phyloP scores from a whole-genome alignment of 2,888 invertebrate genomes.

The Tiliacea aurago region DNA sequence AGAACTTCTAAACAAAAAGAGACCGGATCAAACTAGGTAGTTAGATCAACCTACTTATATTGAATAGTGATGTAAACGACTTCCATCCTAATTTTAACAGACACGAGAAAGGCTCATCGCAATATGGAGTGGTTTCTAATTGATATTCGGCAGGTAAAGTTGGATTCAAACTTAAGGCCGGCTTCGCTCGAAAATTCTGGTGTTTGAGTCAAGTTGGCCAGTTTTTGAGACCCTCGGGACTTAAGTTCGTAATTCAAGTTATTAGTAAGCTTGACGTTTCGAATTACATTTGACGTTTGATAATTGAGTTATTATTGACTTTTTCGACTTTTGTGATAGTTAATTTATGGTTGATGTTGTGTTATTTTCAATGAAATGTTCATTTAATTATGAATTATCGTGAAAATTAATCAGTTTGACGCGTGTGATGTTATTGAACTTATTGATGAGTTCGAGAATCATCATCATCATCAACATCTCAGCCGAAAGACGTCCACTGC shows the following conservation, averaged over 20 bases:
- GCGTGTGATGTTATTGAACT: neutral
- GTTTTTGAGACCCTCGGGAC: slow-evolving; percentile 61
- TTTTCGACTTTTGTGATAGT: slow-evolving; percentile 18
- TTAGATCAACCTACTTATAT: no score
- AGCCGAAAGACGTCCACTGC: no score
- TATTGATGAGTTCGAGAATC: neutral
- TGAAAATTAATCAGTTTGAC: neutral
- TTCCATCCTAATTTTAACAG: slow-evolving; percentile 49
- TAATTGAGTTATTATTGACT: slow-evolving; percentile 61
- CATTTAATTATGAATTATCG: neutral
- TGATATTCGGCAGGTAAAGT: slow-evolving; percentile 66
- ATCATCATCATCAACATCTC: no score
- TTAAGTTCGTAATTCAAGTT: slow-evolving; percentile 53
- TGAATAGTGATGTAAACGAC: slow-evolving; percentile 62
- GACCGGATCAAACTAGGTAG: slow-evolving; percentile 36
- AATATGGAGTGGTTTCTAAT: slow-evolving; percentile 54
- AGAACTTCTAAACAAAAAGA: slow-evolving; percentile 59
- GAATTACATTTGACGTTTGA: slow-evolving; percentile 56
- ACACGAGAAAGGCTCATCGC: slow-evolving; percentile 43
- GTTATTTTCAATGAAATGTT: slow-evolving; percentile 8
- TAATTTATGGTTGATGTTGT: neutral
- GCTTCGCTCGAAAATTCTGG: slow-evolving; percentile 38
- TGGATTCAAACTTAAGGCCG: slow-evolving; percentile 31
- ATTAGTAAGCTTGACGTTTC: slow-evolving; percentile 52
- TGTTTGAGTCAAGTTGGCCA: slow-evolving; percentile 44